Base-by-base conservation (phyloP, 2,113 vertebrate genomes). In the Chaetodon auriga region DNA sequence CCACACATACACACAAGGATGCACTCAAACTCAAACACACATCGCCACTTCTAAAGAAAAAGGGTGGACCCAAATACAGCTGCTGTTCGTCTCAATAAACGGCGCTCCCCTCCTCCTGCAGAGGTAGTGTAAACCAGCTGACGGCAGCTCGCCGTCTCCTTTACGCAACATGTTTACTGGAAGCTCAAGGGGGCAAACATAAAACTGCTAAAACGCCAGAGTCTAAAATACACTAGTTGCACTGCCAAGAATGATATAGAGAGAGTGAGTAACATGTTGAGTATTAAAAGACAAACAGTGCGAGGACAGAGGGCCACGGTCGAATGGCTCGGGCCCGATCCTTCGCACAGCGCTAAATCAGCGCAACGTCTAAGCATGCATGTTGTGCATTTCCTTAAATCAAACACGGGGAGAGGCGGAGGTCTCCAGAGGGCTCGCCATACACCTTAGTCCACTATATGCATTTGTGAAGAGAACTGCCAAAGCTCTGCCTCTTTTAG, bases 1-100 rank as follows among this genome's bases (percentile, higher is more conserved):
- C n/a, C 70, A 63, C 48, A 53, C 38, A 30, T 13, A 30, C 65
- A 81, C 63, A 81, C 51, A 51, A 57, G 54, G 60, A 85, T 55
- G 35, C 49, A 74, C 82, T 74, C 54, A 10, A 68, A 61, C 14
- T 58, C 36, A 70, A 64, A 43, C 14, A 80, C 68, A 87, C 76
- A 57, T 64, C n/a, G 11, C 49, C 75, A 83, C 82, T 83, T 92
- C 81, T 85, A 19, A 64, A 80, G 83, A 81, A 74, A 82, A 81
- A 86, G 85, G 75, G 76, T 86, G 92, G 87, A 88, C 68, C 89
- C 88, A 93, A 94, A 93, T 93, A 92, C 95, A 96, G 94, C 95
- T 95, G 95, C 92, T 93, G 93, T 74, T 93, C 90, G 73, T 94
- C 93, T 93, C 89, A 85, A 85, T 95, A 93, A 95, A 93, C 58